Base-by-base conservation (phyloP, 53 echinoderm and acorn worm genomes). In the Echinometra lucunter region DNA sequence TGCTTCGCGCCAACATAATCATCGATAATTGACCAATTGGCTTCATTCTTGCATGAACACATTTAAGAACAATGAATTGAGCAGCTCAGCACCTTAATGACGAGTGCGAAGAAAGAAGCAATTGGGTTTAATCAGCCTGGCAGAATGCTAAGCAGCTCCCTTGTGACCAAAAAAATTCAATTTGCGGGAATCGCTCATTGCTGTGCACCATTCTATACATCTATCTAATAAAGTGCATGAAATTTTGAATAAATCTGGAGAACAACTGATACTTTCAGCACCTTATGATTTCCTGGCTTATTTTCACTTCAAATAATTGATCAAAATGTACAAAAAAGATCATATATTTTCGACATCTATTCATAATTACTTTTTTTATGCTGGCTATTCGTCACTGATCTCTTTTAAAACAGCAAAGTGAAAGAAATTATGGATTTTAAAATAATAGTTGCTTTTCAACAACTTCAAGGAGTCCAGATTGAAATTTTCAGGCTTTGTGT, bases 61-160 rank as follows among this genome's bases (percentile, higher is more conserved):
- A 89, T 89, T 89, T 60, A 89, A 89, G 89, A 89, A 89, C 89
- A 89, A 89, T 89, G 89, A 89, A 60, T 89, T 60, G 21, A 89
- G 30, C 60, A 25, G 58, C 60, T 89, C 60, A 60, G 58, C 60
- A 40, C 60, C 37, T 89, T 89, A 1, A 37, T 89, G 37, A 60
- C 38, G 58, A 35, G 60, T 30, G 37, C 49, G 89, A 57, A 89
- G 88, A 88, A 88, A 88, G 88, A 88, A 30, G 89, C 28, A 85
- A 85, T 49, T 85, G 47, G 49, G 30, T n/a, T 85, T 49, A 85
- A 47, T 85, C n/a, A 28, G 28, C 49, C 47, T 49, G 49, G 12
- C 49, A 42, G 49, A n/a, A 85, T n/a, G 85, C n/a, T 28, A 30
- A 28, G 85, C 2, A 45, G 85, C 27, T 23, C 30, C 21, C 53